These are phyloP conservation scores for Leptinotarsa defecta DNA, from an alignment of 1,140 invertebrate species.

Conservation along the genomic window DNA sequence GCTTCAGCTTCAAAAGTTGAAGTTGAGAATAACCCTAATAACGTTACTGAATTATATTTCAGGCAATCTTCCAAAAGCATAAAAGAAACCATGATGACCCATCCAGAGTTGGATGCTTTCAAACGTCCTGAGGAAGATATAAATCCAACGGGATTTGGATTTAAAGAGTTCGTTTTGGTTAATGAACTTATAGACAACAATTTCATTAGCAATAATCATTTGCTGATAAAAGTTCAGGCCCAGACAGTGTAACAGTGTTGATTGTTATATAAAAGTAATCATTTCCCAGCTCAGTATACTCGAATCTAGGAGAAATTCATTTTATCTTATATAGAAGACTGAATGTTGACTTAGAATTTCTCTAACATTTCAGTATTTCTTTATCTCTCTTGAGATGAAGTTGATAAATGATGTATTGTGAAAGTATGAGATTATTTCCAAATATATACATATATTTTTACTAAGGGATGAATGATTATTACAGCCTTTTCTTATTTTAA, in stretches of 20 bases:
- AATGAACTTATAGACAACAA: conserved; percentile 62
- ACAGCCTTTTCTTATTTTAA: too few species aligned
- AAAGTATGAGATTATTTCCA: too few species aligned
- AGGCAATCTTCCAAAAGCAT: conserved; percentile 66
- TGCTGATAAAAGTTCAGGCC: conserved; percentile 45
- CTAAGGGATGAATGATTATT: too few species aligned
- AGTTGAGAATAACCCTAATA: background rate
- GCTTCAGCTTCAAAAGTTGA: too few species aligned
- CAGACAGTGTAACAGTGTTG: conserved; percentile 34
- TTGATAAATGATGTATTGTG: too few species aligned
- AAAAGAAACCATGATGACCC: conserved; percentile 74
- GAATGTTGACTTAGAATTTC: background rate
- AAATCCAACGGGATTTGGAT: conserved; percentile 77
- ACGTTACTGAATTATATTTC: conserved; percentile 30
- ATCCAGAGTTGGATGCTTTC: conserved; percentile 73
- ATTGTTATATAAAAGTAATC: background rate
- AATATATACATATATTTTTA: too few species aligned
- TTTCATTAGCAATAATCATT: conserved; percentile 45
- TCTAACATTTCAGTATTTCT: background rate
- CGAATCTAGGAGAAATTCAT: background rate
- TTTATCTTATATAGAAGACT: background rate
- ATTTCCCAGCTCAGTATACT: background rate
- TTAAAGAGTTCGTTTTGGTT: conserved; percentile 72
- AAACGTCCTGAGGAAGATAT: conserved; percentile 67
- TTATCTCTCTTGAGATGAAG: too few species aligned